These are phyloP conservation scores for Propithecus perrieri DNA, from an alignment of 2,797 vertebrate genomes.

Conservation along the genomic window DNA sequence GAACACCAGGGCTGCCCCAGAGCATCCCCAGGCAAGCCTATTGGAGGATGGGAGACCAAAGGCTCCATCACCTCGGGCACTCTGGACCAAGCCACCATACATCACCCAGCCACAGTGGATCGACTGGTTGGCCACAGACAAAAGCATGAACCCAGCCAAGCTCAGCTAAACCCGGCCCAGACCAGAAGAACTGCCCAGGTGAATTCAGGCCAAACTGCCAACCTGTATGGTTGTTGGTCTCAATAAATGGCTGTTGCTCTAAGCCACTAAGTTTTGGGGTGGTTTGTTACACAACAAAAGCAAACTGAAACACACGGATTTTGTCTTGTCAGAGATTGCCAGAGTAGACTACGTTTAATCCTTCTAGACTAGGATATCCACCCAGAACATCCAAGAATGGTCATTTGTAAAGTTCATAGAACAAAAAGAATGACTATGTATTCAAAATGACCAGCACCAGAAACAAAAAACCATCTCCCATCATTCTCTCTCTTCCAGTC, in stretches of 20 bases:
- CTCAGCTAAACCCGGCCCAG: background rate
- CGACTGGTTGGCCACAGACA: background rate
- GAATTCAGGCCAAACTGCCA: background rate
- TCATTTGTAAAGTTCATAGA: background rate
- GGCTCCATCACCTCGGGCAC: background rate
- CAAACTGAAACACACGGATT: background rate
- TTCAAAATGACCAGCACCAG: background rate
- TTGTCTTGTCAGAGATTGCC: background rate
- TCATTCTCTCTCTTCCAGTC: background rate
- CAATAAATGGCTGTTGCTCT: background rate
- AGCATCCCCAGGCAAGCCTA: background rate
- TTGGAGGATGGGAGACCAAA: background rate
- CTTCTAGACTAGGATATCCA: background rate
- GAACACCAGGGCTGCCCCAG: fast-evolving
- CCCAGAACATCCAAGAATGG: background rate
- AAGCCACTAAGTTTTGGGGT: background rate
- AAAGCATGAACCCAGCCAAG: background rate
- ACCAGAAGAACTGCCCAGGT: background rate
- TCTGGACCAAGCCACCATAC: background rate
- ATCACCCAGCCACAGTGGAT: background rate
- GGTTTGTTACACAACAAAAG: background rate
- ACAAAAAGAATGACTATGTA: background rate
- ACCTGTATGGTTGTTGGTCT: background rate
- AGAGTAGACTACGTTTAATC: background rate
- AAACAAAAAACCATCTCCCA: background rate